Evolutionary conservation across 1,140 invertebrate genomes (phyloP).

Genomic region (Xylocopa sonorina): DNA sequence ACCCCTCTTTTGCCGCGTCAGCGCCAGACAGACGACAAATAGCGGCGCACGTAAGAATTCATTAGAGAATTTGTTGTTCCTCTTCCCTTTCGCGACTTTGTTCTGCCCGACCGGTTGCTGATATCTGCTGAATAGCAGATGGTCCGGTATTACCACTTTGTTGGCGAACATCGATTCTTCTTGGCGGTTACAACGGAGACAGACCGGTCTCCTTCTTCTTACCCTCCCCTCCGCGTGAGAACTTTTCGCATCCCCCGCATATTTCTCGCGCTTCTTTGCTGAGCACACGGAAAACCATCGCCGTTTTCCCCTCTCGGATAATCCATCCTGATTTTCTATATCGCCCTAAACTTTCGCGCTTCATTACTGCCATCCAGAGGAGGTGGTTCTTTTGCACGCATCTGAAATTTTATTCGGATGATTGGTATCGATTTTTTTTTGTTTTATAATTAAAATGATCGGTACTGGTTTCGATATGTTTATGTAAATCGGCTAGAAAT

Average conservation of each 20-base stretch:
- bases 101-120: slow-evolving; percentile 20
- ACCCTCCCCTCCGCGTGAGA: neutral
- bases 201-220: neutral
- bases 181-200: slow-evolving; percentile 44
- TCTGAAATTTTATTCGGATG: neutral
- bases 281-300: slow-evolving; percentile 26
- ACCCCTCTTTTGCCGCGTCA: no score
- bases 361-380: neutral
- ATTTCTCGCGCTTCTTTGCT: slow-evolving; percentile 35
- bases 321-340: slow-evolving; percentile 47
- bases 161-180: slow-evolving; percentile 53
- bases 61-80: slow-evolving; percentile 12
- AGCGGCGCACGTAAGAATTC: neutral
- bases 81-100: neutral
- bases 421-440: neutral
- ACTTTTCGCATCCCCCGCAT: slow-evolving; percentile 40
- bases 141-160: slow-evolving; percentile 40
- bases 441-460: no score
- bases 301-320: slow-evolving; percentile 24
- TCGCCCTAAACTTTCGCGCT: slow-evolving; percentile 26
- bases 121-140: slow-evolving; percentile 43
- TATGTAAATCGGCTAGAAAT: no score
- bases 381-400: no score
- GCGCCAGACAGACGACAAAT: neutral
- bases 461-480: no score